Base-by-base conservation (phyloP, 2,113 vertebrate genomes). In the Galeopterus variegatus region DNA sequence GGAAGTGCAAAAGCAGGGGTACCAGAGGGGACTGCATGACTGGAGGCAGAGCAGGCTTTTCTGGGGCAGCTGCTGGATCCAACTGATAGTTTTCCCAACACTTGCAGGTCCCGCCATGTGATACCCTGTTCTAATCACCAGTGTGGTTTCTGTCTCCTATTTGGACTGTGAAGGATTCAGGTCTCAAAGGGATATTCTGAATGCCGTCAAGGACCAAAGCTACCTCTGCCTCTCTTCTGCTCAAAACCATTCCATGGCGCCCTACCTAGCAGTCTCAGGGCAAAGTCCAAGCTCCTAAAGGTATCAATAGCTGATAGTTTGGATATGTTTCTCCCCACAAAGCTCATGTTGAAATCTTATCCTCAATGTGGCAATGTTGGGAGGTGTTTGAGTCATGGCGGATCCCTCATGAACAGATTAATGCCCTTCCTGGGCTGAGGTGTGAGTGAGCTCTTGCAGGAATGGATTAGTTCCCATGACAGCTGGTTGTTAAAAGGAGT, bases 1-100 rank as follows among this genome's bases (percentile, higher is more conserved):
- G 26, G 24, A 12, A 8, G 19, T 0, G 8, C 8, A 31, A 6
- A 17, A 0, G 3, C 3, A 8, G 5, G 48, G 36, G 5, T 2
- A 5, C 50, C 3, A 52, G 11, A 28, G 24, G 54, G 23, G 9
- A 45, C 54, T 14, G 6, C 1, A 18, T 1, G 13, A 67, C 15
- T 28, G 41, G 67, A 62, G 69, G 19, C 45, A 13, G 13, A 45
- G 19, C 31, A 36, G 8, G 45, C 28, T 56, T 45, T 81, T 64
- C 52, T 33, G 26, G 12, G 33, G 79, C 62, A 54, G 60, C 28
- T 26, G 67, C 50, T 5, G 8, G 62, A 54, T 54, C 18, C 26
- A 28, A 50, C 3, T 60, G 8, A 62, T 4, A 3, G 7, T 8
- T 56, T n/a, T 28, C 12, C 69, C 26, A n/a, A 41, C 14, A 5